Percentiles rank a stretch among this genome's conserved stretches.
These are phyloP conservation scores for Mareca strepera DNA, from an alignment of 2,797 vertebrate genomes.

Conservation along the genomic window DNA sequence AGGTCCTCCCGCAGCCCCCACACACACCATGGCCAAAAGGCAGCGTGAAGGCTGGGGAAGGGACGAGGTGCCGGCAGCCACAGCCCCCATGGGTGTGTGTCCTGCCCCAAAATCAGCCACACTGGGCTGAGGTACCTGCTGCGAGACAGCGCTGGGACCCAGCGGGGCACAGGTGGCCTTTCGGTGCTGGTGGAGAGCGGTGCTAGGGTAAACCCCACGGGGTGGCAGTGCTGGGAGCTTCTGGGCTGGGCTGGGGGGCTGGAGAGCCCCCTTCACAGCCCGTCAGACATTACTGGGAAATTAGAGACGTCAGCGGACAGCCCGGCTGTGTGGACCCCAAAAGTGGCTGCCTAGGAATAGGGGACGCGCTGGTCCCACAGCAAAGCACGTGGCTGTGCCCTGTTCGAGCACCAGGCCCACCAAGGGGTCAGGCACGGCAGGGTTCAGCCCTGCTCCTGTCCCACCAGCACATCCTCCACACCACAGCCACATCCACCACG, in stretches of 20 bases:
- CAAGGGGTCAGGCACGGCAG: rapidly evolving
- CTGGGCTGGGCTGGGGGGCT: neutral
- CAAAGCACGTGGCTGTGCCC: neutral
- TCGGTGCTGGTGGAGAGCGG: conserved; percentile 8
- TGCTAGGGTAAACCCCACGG: neutral
- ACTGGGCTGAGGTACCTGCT: neutral
- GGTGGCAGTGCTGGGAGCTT: conserved; percentile 24
- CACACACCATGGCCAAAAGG: neutral
- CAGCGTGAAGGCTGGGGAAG: neutral
- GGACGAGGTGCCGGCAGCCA: neutral
- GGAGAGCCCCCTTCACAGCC: neutral
- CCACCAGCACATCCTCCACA: neutral
- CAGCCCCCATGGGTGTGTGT: neutral
- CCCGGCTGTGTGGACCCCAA: rapidly evolving
- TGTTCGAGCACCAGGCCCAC: neutral
- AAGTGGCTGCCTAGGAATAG: neutral
- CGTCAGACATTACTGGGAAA: neutral
- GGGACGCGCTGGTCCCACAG: neutral
- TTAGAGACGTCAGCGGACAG: neutral
- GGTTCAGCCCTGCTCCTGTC: neutral
- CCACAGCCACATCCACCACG: neutral
- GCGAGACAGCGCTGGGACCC: rapidly evolving
- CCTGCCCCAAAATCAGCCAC: neutral
- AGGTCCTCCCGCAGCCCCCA: neutral
- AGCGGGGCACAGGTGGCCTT: neutral